Percentiles rank a stretch among this genome's conserved stretches.
phyloP scores from a whole-genome alignment of 2,113 vertebrate genomes.

The Leptobrachium ailaonicum region DNA sequence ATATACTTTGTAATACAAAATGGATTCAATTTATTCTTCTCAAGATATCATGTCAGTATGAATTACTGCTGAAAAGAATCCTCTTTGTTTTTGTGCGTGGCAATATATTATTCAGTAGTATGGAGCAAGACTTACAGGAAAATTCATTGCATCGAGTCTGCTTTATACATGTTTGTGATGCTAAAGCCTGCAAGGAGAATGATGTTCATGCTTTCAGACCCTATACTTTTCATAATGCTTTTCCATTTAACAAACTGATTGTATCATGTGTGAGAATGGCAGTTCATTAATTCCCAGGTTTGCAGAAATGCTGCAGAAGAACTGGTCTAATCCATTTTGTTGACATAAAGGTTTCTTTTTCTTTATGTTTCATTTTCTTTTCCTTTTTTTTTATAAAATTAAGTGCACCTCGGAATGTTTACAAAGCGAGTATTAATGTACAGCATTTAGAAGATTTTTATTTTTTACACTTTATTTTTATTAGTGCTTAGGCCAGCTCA shows the following conservation, averaged over 20 bases:
- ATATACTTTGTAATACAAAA: neutral
- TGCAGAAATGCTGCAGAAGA: neutral
- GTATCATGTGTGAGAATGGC: neutral
- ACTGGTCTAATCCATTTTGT: neutral
- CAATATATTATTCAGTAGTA: neutral
- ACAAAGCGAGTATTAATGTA: too few relatives aligned
- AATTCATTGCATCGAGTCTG: neutral
- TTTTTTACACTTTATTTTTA: too few relatives aligned
- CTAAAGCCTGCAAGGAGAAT: neutral
- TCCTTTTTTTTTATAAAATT: too few relatives aligned
- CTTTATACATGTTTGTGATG: neutral
- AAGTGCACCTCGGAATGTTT: too few relatives aligned
- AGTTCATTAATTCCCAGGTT: neutral
- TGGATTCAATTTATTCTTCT: neutral
- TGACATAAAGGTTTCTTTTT: neutral
- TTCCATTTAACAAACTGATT: constrained; percentile 1
- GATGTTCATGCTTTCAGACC: neutral
- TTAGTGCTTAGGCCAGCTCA: too few relatives aligned
- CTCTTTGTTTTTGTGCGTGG: neutral
- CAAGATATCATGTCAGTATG: neutral
- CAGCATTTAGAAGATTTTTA: too few relatives aligned
- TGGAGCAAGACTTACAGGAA: neutral
- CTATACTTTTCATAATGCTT: neutral
- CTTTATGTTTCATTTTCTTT: neutral
- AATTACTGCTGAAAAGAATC: neutral